These are phyloP conservation scores for Euura lappo DNA, from an alignment of 1,140 invertebrate species.

Conservation along the genomic window DNA sequence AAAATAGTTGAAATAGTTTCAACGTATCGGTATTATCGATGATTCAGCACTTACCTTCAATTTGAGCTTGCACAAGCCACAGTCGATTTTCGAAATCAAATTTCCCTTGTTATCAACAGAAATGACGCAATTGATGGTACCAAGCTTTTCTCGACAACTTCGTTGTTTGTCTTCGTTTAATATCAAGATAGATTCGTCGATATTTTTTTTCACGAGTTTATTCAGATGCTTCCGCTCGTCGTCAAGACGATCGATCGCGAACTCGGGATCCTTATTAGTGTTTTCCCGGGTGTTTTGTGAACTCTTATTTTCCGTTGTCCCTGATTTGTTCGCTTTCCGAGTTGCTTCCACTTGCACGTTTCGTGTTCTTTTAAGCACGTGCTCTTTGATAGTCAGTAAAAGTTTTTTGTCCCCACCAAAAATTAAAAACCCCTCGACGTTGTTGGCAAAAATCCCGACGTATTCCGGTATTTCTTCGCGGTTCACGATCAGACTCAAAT, in stretches of 20 bases:
- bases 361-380: background rate
- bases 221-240: background rate
- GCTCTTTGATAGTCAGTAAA: background rate
- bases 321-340: background rate
- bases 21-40: too few relatives aligned
- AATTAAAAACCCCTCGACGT: background rate
- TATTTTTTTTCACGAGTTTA: background rate
- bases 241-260: background rate
- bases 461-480: background rate
- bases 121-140: background rate
- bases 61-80: background rate
- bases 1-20: too few relatives aligned
- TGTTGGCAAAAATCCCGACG: background rate
- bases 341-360: background rate
- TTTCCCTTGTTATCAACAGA: background rate
- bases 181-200: background rate
- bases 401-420: background rate
- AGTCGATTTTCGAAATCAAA: background rate
- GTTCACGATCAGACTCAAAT: background rate
- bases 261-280: background rate
- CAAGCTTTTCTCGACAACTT: background rate
- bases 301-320: background rate
- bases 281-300: too few relatives aligned
- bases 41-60: background rate
- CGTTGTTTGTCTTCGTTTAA: background rate